These are phyloP conservation scores for Melinopterus prodromus DNA, from an alignment of 2,888 invertebrate genomes.

Conservation along the genomic window DNA sequence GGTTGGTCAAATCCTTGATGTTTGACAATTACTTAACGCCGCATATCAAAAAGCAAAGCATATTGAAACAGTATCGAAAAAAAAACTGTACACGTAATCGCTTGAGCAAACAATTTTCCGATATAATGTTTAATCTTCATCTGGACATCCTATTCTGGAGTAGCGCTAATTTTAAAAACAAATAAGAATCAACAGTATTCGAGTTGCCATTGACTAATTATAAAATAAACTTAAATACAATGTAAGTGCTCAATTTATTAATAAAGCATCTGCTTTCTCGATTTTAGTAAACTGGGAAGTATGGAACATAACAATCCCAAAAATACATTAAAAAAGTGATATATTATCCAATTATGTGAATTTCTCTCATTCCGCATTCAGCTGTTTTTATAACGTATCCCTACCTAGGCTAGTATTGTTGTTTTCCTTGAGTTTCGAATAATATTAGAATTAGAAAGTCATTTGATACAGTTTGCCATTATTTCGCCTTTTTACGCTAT, in stretches of 20 bases:
- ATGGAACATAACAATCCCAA: background rate
- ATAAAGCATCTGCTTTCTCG: background rate
- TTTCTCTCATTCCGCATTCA: constrained; percentile 8
- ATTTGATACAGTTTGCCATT: constrained; percentile 12
- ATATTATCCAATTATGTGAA: background rate
- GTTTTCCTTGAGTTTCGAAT: constrained; percentile 19
- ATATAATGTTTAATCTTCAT: background rate
- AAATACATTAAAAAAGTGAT: background rate
- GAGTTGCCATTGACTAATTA: background rate
- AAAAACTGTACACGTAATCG: background rate
- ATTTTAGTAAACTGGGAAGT: background rate
- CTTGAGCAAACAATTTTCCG: background rate
- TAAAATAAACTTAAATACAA: background rate
- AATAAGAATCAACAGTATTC: background rate
- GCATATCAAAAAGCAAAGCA: background rate
- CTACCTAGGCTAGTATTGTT: constrained; percentile 13
- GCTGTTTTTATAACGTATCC: background rate
- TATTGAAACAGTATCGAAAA: background rate
- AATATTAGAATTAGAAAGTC: constrained; percentile 21
- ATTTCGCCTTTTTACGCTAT: background rate
- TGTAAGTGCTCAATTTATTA: background rate
- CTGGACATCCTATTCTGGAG: background rate
- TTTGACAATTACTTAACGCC: background rate
- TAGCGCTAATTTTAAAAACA: background rate
- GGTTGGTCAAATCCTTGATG: background rate